phyloP scores from a whole-genome alignment of 2,888 invertebrate genomes.

The Cerceris rybyensis region DNA sequence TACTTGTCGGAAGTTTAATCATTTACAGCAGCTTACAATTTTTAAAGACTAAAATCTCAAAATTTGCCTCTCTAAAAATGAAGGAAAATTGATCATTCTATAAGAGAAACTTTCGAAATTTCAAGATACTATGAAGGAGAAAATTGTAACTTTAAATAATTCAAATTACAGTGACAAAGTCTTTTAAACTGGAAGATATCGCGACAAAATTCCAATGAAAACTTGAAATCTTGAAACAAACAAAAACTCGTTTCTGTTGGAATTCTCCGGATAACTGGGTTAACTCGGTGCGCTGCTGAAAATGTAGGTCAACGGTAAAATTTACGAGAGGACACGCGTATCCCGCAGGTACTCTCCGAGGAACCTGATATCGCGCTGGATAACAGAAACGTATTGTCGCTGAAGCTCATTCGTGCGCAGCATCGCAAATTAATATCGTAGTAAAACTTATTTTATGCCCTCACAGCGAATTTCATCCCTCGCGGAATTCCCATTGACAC shows the following conservation, averaged over 20 bases:
- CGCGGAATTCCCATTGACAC: no score
- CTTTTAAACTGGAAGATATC: conserved; percentile 11
- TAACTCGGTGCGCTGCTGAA: conserved; percentile 26
- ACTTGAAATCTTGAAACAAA: conserved; percentile 17
- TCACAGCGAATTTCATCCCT: not conserved
- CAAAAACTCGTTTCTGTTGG: conserved; percentile 7
- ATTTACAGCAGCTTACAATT: no score
- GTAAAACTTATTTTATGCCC: not conserved
- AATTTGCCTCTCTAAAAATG: no score
- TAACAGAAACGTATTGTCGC: conserved; percentile 29
- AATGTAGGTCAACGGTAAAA: conserved; percentile 47
- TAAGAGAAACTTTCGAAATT: no score
- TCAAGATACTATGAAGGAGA: no score
- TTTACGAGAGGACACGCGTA: conserved; percentile 48
- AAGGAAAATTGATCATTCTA: no score
- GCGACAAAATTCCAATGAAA: conserved; percentile 24
- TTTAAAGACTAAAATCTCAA: no score
- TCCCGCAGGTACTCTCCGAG: conserved; percentile 14
- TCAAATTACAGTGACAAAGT: no score
- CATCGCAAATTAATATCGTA: conserved; percentile 28
- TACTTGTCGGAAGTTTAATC: no score
- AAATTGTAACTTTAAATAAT: no score
- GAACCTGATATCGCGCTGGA: conserved; percentile 20
- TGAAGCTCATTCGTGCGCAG: conserved; percentile 16
- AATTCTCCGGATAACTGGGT: conserved; percentile 54